Conservation (phyloP, 2,113 vertebrate genomes). For the Cettia cetti region DNA sequence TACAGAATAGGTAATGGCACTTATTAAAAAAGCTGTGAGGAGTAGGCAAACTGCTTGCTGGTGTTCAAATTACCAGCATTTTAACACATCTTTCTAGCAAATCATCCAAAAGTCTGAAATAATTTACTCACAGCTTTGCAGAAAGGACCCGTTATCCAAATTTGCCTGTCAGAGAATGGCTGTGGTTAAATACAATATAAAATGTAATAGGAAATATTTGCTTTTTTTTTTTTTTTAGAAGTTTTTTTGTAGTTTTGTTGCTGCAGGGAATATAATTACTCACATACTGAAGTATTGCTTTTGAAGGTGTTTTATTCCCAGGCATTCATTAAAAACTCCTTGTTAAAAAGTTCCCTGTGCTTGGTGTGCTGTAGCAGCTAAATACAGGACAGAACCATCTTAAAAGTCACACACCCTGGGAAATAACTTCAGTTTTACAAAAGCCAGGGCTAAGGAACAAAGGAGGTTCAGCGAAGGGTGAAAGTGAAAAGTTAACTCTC, state of each 20-base stretch:
- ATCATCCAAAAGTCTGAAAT: background rate
- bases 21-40: background rate
- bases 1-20: background rate
- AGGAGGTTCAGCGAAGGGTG: background rate
- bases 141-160: background rate
- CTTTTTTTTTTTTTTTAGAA: background rate
- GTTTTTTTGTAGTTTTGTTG: background rate
- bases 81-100: background rate
- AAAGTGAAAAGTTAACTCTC: background rate
- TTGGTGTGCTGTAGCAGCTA: background rate
- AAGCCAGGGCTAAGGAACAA: background rate
- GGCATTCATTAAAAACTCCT: constrained; percentile 44
- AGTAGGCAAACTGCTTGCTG: background rate
- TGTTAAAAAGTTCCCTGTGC: constrained; percentile 5
- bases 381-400: background rate
- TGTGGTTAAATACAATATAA: background rate
- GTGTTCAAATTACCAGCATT: background rate
- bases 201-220: background rate
- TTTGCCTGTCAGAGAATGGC: background rate
- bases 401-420: background rate
- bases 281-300: background rate
- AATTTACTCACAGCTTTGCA: background rate
- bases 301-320: background rate
- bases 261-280: background rate
- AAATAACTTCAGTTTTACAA: background rate